Base-by-base conservation (phyloP, 2,797 vertebrate genomes). In the Aeoliscus strigatus region DNA sequence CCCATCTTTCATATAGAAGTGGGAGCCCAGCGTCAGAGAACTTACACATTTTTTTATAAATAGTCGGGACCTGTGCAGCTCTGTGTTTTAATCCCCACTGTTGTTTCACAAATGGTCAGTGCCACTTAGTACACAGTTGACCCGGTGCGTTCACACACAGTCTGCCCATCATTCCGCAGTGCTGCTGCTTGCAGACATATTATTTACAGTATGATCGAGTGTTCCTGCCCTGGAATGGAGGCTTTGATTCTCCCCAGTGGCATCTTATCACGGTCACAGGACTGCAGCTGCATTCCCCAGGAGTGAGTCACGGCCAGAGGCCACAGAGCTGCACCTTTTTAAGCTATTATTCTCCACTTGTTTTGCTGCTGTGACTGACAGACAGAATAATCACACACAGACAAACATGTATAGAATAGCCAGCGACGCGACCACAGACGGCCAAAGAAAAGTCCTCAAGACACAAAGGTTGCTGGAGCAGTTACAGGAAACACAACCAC, bases 291-390 rank as follows among this genome's bases (percentile, higher is more conserved):
- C 83, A 86, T 88, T 88, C 82, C 70, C 81, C 52, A 45, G 33
- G 39, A 68, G 61, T 87, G 79, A 86, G 77, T 87, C 84, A 88
- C 46, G n/a, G 39, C 69, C 58, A 39, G 55, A 67, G 74, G 65
- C 67, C 27, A 39, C 25, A 60, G 57, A 47, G 70, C 70, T 79
- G 51, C 73, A 75, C 81, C 83, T 82, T 62, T 71, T 23, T n/a
- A n/a, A 0, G n/a, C 59, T 51, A 29, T 58, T 49, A 2, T 49
- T 27, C 50, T 51, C 58, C 37, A 4, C 37, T 55, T 9, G 51
- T 50, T 30, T 46, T 18, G 11, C 27, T 67, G 43, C 44, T 17
- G 8, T 37, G 28, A 41, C 39, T 44, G 53, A 64, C 56, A 50
- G 30, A 73, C 40, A 38, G 14, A 16, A 23, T 3, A 9, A 53